phyloP scores from a whole-genome alignment of 2,888 invertebrate genomes.

The Osmoderma eremita region DNA sequence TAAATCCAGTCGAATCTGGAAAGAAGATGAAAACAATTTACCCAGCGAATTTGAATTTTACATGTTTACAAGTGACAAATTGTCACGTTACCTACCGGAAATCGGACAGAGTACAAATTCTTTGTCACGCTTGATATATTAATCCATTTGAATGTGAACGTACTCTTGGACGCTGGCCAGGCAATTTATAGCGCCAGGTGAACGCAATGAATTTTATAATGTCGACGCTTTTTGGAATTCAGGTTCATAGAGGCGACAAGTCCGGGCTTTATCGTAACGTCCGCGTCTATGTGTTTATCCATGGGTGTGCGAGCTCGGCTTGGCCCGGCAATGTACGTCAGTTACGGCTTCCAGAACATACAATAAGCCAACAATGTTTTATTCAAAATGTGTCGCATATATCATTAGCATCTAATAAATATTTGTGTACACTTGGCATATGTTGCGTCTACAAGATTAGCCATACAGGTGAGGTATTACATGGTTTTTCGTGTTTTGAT shows the following conservation, averaged over 20 bases:
- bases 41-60: neutral
- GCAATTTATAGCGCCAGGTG: slow-evolving; percentile 33
- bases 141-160: slow-evolving; percentile 26
- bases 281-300: neutral
- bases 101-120: slow-evolving; percentile 17
- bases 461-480: too few species aligned
- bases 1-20: too few species aligned
- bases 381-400: slow-evolving; percentile 11
- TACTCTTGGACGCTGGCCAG: slow-evolving; percentile 20
- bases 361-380: slow-evolving; percentile 21
- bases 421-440: neutral
- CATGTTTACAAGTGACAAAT: slow-evolving; percentile 5
- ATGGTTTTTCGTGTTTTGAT: too few species aligned
- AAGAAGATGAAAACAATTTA: too few species aligned
- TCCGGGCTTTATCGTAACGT: slow-evolving; percentile 24
- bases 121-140: slow-evolving; percentile 29
- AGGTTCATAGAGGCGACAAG: slow-evolving; percentile 26
- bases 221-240: slow-evolving; percentile 34
- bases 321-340: slow-evolving; percentile 11
- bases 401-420: slow-evolving; percentile 22
- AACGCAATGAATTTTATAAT: slow-evolving; percentile 35
- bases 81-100: slow-evolving; percentile 22
- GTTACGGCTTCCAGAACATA: neutral
- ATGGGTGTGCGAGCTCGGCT: neutral
- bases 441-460: neutral